Percentiles rank a stretch among this genome's conserved stretches.
phyloP scores from a whole-genome alignment of 2,888 invertebrate genomes.

The Zygothrica quintamaculata region DNA sequence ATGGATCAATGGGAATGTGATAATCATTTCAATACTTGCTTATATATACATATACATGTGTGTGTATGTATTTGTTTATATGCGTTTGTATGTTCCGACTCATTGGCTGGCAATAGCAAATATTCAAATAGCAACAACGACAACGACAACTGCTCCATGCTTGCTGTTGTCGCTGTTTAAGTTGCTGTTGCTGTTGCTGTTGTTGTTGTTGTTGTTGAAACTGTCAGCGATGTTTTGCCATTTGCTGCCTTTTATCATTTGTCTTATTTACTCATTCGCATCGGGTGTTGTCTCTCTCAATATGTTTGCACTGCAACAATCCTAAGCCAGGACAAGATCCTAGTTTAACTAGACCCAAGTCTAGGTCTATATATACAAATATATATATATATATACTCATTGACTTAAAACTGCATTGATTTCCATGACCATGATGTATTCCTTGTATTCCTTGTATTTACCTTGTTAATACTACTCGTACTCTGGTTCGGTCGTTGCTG shows the following conservation, averaged over 20 bases:
- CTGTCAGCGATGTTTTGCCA: conserved; percentile 61
- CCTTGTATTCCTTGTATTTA: conserved; percentile 46
- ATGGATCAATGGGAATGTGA: conserved; percentile 59
- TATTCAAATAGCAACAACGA: conserved; percentile 64
- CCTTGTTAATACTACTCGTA: conserved; percentile 57
- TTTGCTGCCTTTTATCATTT: conserved; percentile 70
- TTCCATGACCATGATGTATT: conserved; percentile 13
- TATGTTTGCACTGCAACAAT: conserved; percentile 51
- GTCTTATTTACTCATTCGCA: conserved; percentile 71
- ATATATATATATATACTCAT: no score
- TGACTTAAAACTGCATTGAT: not conserved
- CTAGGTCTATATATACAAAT: no score
- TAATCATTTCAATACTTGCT: conserved; percentile 57
- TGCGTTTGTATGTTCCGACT: conserved; percentile 59
- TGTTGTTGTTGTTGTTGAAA: conserved; percentile 42
- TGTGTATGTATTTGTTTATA: not conserved
- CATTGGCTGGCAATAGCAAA: conserved; percentile 72
- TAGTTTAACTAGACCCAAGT: conserved; percentile 5
- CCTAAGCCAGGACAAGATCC: not conserved
- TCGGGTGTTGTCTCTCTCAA: conserved; percentile 44
- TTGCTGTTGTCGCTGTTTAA: conserved; percentile 5
- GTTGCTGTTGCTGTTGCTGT: conserved; percentile 18
- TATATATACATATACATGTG: not conserved
- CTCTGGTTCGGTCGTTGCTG: conserved; percentile 23
- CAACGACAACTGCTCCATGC: conserved; percentile 22